These are phyloP conservation scores for Andrena fulva DNA, from an alignment of 2,888 invertebrate genomes.

Conservation along the genomic window DNA sequence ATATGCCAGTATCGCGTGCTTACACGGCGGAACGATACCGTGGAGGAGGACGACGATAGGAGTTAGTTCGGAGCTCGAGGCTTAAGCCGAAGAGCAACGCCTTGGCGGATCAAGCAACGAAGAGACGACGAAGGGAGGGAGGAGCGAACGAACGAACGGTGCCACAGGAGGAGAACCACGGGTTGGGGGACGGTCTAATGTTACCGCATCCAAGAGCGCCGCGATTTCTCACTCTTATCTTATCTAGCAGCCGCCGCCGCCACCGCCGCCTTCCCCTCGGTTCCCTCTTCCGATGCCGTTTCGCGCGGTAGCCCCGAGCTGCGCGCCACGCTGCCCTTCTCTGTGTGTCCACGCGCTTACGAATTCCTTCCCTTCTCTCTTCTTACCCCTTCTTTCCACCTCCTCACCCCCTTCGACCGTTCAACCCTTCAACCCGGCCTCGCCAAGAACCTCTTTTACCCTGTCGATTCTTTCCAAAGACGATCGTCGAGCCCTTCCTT, in stretches of 20 bases:
- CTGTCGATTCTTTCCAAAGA: slow-evolving; percentile 40
- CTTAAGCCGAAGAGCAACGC: slow-evolving; percentile 54
- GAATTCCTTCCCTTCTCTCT: neutral
- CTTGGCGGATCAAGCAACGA: slow-evolving; percentile 16
- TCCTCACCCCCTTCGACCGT: slow-evolving; percentile 13
- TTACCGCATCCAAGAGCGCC: slow-evolving; percentile 80
- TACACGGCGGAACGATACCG: slow-evolving; percentile 54
- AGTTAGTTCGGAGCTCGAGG: slow-evolving; percentile 47
- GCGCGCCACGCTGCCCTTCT: slow-evolving; percentile 22
- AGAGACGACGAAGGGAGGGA: slow-evolving; percentile 24
- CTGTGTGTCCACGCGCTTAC: slow-evolving; percentile 44
- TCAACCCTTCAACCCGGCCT: slow-evolving; percentile 29
- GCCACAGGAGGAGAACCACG: slow-evolving; percentile 6
- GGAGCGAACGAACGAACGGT: neutral
- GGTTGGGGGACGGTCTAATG: slow-evolving; percentile 72
- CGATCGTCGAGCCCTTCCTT: slow-evolving; percentile 36
- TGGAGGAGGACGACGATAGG: slow-evolving; percentile 35
- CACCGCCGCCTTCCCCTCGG: slow-evolving; percentile 49
- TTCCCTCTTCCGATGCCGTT: slow-evolving; percentile 47
- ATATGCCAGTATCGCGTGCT: slow-evolving; percentile 40
- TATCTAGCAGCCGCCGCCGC: slow-evolving; percentile 73
- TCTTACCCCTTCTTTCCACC: neutral
- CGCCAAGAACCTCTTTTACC: slow-evolving; percentile 42
- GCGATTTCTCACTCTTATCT: slow-evolving; percentile 84
- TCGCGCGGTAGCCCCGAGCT: slow-evolving; percentile 43